A percentile compares a stretch with the other conserved stretches of the same genome.
phyloP scores from a whole-genome alignment of 2,113 vertebrate genomes.

The Gymnorhina tibicen region DNA sequence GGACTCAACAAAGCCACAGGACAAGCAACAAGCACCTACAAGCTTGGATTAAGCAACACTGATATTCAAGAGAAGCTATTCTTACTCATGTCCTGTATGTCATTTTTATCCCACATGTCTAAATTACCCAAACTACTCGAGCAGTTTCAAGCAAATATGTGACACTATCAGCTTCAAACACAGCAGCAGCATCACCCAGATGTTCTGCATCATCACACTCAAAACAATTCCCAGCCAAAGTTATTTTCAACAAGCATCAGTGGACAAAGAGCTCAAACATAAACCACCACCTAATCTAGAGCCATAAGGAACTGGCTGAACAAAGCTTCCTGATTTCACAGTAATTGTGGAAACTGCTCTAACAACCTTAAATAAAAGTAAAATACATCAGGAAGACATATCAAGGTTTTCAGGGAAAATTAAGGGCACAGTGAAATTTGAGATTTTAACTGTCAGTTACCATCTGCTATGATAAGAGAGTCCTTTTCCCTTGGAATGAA shows the following conservation, averaged over 20 bases:
- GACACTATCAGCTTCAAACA: background rate
- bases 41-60: background rate
- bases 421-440: background rate
- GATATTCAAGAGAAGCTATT: background rate
- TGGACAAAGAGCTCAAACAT: background rate
- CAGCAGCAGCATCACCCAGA: background rate
- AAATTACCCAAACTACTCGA: fast-evolving
- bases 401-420: background rate
- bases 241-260: background rate
- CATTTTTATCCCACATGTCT: background rate
- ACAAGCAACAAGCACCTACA: background rate
- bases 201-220: background rate
- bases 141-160: background rate
- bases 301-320: background rate
- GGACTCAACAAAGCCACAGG: background rate
- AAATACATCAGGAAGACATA: background rate
- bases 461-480: background rate
- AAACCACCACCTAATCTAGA: background rate
- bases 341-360: background rate
- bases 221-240: background rate
- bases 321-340: background rate
- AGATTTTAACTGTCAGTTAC: background rate
- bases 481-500: background rate
- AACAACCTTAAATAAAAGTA: background rate
- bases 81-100: fast-evolving